Evolutionary conservation across 2,888 invertebrate genomes (phyloP), one percentile per base, ranked within the genome.

Genomic region (Osedax frankpressi): DNA sequence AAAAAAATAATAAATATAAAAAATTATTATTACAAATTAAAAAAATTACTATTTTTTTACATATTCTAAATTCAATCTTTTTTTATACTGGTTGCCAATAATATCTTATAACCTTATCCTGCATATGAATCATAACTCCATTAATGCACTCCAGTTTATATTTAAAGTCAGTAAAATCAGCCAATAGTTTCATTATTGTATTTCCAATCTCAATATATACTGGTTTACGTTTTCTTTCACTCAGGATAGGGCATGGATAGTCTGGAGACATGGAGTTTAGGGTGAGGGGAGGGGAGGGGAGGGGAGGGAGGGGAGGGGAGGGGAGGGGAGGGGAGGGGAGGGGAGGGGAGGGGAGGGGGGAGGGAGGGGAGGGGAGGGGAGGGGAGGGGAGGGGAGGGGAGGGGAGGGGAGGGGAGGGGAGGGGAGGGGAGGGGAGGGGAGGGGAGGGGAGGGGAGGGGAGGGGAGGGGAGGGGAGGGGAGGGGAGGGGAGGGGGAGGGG

Each of bases 141-240:
- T 89, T 87, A 14, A 92, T 90, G 71, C 88, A 88, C 0, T 91
- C 90, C 78, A 92, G 82, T 59, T 90, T 90, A 81, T 92, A 93
- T 1, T 90, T 88, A 82, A 89, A 92, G 82, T 91, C 92, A 75
- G 91, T 87, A 81, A 92, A 92, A 85, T 93, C 92, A 25, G 91
- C 92, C 77, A 92, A 85, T 73, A 93, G 87, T 86, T 91, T 92
- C 84, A 93, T 91, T 75, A 93, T 91, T 11, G 92, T 92, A 82
- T 92, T 92, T 0, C 92, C 92, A 75, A 92, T 90, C 85, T 92
- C 92, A 30, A 89, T 90, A 82, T 90, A 93, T 2, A 92, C 90
- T 0, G 92, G 89, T 78, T 90, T 90, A 19, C 92, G 86, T 80
- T 89, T 88, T 28, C 91, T 87, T 25, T 90, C 88, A 25, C 91